phyloP scores from a whole-genome alignment of 1,140 invertebrate species.

The Cotesia glomerata region DNA sequence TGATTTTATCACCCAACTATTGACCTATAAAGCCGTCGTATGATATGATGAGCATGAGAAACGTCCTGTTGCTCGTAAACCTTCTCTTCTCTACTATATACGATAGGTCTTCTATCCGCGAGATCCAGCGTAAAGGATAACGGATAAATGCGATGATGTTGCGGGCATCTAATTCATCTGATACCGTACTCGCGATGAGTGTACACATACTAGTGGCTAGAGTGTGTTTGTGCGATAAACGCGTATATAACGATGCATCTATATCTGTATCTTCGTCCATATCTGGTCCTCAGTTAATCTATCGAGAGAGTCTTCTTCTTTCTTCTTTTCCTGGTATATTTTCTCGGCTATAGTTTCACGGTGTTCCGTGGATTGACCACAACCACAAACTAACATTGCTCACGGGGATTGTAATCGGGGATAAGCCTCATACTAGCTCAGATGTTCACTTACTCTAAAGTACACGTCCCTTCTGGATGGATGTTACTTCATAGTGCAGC shows the following conservation, averaged over 20 bases:
- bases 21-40: slow-evolving; percentile 6
- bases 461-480: slow-evolving; percentile 14
- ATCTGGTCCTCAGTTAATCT: too few species aligned
- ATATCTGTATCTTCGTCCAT: too few species aligned
- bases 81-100: background rate
- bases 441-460: background rate
- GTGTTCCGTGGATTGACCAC: slow-evolving; percentile 14
- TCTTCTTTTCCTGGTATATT: too few species aligned
- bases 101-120: background rate
- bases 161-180: slow-evolving; percentile 20
- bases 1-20: background rate
- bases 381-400: background rate
- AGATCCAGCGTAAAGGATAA: slow-evolving; percentile 23
- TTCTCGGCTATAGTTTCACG: background rate
- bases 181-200: slow-evolving; percentile 2
- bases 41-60: background rate
- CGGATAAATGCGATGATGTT: slow-evolving; percentile 7
- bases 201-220: background rate
- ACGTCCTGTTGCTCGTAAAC: background rate
- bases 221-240: slow-evolving; percentile 11
- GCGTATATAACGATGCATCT: background rate
- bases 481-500: background rate
- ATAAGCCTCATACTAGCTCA: too few species aligned
- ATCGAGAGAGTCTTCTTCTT: too few species aligned
- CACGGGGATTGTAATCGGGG: background rate